A percentile compares a stretch with the other conserved stretches of the same genome.
These are phyloP conservation scores for Erethizon dorsatum DNA, from an alignment of 2,797 vertebrate genomes.

Conservation along the genomic window DNA sequence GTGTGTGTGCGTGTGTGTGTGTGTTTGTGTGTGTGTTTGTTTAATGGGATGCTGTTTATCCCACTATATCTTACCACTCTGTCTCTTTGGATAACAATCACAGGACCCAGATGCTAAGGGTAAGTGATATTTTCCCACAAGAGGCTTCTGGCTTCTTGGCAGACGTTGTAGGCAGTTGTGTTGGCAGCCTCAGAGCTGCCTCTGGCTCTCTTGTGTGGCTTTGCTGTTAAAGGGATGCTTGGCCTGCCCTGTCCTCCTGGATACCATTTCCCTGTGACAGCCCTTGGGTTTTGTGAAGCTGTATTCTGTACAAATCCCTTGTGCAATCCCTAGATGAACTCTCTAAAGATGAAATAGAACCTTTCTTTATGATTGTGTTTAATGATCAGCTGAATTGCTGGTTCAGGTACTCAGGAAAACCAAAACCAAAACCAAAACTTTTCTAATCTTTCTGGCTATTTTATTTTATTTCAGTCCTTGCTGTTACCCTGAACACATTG, in stretches of 20 bases:
- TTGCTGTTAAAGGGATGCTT: conserved; percentile 79
- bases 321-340: conserved; percentile 83
- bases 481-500: conserved; percentile 13
- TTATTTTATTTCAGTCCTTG: conserved; percentile 62
- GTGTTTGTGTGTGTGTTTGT: conserved; percentile 40
- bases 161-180: conserved; percentile 89
- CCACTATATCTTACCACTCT: conserved; percentile 86
- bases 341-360: conserved; percentile 68
- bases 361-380: conserved; percentile 58
- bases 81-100: conserved; percentile 89
- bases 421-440: conserved; percentile 63
- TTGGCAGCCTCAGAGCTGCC: conserved; percentile 87
- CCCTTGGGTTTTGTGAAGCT: conserved; percentile 84
- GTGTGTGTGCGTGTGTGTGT: neutral
- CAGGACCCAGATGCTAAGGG: conserved; percentile 90
- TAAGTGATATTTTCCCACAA: conserved; percentile 91
- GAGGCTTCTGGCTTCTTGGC: conserved; percentile 89
- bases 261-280: conserved; percentile 84
- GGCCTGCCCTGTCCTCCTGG: conserved; percentile 85
- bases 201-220: conserved; percentile 87
- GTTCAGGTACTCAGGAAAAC: conserved; percentile 73
- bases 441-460: neutral
- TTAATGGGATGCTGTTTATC: conserved; percentile 82
- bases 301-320: conserved; percentile 79
- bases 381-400: conserved; percentile 62